Percentiles rank a stretch among this genome's conserved stretches.
Conservation (phyloP, 1,140 invertebrate genomes). For the Drosophila kohkoa region DNA sequence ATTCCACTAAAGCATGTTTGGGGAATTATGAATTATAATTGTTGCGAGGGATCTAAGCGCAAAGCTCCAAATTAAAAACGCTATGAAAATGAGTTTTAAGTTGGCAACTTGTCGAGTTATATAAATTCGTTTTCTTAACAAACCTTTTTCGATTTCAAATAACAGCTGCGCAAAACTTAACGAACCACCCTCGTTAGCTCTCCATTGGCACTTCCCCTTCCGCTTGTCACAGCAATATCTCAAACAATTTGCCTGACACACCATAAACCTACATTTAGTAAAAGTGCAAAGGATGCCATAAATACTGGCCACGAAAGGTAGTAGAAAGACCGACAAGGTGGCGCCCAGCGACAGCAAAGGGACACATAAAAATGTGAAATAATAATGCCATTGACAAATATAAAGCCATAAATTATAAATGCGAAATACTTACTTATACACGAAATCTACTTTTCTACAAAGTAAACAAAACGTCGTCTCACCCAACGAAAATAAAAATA, state of each 20-base stretch:
- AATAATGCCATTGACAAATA: slow-evolving; percentile 83
- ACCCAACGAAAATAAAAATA: slow-evolving; percentile 11
- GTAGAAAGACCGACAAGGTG: slow-evolving; percentile 28
- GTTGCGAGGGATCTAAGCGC: neutral
- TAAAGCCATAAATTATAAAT: slow-evolving; percentile 83
- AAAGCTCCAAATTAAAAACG: neutral
- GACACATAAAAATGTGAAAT: slow-evolving; percentile 77
- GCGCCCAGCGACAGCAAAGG: slow-evolving; percentile 12
- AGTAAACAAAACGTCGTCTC: slow-evolving; percentile 42
- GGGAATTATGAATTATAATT: slow-evolving; percentile 31
- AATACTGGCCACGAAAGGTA: slow-evolving; percentile 52
- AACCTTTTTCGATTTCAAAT: neutral
- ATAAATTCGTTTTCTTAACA: slow-evolving; percentile 5
- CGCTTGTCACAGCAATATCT: slow-evolving; percentile 29
- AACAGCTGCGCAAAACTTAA: slow-evolving; percentile 17
- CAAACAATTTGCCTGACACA: slow-evolving; percentile 61
- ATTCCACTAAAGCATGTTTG: slow-evolving; percentile 9
- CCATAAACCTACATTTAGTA: slow-evolving; percentile 68
- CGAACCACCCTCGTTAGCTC: slow-evolving; percentile 12
- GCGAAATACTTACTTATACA: slow-evolving; percentile 81
- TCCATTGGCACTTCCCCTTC: neutral
- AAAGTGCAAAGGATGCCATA: slow-evolving; percentile 70
- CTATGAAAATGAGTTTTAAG: no score
- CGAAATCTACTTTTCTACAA: slow-evolving; percentile 75
- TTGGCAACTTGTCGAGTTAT: no score